Evolutionary conservation across 1,140 invertebrate genomes (phyloP), one percentile per base, ranked within the genome.

Genomic region (Halesus radiatus): DNA sequence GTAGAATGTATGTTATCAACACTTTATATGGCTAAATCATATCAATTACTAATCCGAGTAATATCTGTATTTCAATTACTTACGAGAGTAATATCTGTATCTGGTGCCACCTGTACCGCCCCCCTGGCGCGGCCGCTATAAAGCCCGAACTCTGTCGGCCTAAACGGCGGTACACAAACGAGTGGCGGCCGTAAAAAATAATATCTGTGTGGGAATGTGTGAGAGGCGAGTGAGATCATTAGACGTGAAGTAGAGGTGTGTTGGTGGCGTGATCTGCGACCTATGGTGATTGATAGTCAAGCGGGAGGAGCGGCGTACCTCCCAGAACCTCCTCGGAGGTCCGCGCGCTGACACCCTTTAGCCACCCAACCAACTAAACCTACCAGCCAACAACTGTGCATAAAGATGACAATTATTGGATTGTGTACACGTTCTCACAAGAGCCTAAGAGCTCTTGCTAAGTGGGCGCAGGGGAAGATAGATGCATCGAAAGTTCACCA

Each of bases 131-230:
- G 68, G 68, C 68, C 68, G 37, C 68, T 20, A 72, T 72, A 52
- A 72, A 72, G 68, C 68, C 6, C 32, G 8, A 29, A 16, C 29
- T 72, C 68, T 50, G 68, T 72, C 68, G 68, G 68, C 45, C 37
- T 72, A 72, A 72, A 72, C 68, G 68, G 68, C 68, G 68, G 45
- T 72, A 50, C 68, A 72, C 68, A 72, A 72, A 72, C 68, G 68
- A 50, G 32, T 45, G 18, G 68, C 68, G 68, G 68, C 29, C 20
- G 68, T 72, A 72, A 72, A 72, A 72, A 72, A 72, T 72, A 66
- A 6, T 45, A 52, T 72, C 45, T 72, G 68, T 72, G 68, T 72
- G 68, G 68, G 68, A 72, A 72, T 72, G 68, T 52, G 68, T 66
- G 62, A 66, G 62, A 26, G 62, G 26, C 62, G 62, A 66, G 62